Percentiles rank a stretch among this genome's conserved stretches.
Conservation (phyloP, 2,888 invertebrate genomes). For the Idaea biselata region DNA sequence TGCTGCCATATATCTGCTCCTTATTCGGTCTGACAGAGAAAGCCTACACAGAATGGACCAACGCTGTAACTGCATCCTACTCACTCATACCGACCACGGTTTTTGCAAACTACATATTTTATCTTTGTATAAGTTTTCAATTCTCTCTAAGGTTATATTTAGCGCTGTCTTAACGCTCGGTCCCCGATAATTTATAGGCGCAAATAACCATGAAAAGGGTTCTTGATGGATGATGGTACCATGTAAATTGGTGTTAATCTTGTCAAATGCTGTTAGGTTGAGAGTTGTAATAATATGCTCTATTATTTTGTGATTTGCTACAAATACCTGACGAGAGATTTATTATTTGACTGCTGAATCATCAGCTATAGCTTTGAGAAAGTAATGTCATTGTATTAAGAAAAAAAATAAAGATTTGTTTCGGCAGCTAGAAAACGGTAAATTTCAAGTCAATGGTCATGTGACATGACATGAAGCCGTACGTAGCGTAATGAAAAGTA, state of each 20-base stretch:
- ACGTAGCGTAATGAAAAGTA: slow-evolving; percentile 55
- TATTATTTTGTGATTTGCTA: slow-evolving; percentile 13
- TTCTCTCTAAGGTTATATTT: slow-evolving; percentile 42
- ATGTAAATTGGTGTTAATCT: slow-evolving; percentile 28
- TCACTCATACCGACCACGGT: slow-evolving; percentile 33
- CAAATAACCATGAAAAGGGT: slow-evolving; percentile 49
- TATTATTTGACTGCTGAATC: too few species aligned
- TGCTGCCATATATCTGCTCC: slow-evolving; percentile 40
- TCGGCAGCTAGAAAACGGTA: slow-evolving; percentile 52
- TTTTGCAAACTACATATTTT: slow-evolving; percentile 29
- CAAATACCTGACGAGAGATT: too few species aligned
- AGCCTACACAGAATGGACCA: slow-evolving; percentile 24
- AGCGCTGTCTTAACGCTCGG: slow-evolving; percentile 42
- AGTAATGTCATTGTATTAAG: too few species aligned
- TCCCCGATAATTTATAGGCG: slow-evolving; percentile 47
- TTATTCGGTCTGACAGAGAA: slow-evolving; percentile 41
- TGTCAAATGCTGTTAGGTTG: slow-evolving; percentile 22
- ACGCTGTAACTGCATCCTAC: slow-evolving; percentile 37
- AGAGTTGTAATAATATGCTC: slow-evolving; percentile 11
- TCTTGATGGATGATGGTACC: slow-evolving; percentile 41
- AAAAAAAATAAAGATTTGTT: slow-evolving; percentile 14
- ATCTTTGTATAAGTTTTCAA: slow-evolving; percentile 21
- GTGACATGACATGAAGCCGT: slow-evolving; percentile 53
- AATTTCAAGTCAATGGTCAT: slow-evolving; percentile 64
- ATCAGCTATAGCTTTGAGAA: too few species aligned